Conservation (phyloP, 2,113 vertebrate species). For the Myotis lucifugus region DNA sequence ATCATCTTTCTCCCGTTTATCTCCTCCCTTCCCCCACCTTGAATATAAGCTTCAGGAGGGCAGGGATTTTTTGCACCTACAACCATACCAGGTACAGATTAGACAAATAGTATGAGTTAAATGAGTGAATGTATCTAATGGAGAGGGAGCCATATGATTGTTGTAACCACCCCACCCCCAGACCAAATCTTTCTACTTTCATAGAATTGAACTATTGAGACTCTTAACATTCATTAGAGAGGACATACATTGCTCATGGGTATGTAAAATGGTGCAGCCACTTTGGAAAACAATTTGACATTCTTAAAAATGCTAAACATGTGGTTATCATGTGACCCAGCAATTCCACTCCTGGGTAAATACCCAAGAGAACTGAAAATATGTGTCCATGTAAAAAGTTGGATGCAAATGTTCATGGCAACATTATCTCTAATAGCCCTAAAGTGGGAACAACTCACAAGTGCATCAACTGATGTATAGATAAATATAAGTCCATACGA, state of each 20-base stretch:
- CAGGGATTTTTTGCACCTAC: background rate
- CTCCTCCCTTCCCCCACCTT: background rate
- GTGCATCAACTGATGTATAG: no score
- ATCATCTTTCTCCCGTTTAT: background rate
- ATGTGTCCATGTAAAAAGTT: background rate
- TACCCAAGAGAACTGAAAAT: background rate
- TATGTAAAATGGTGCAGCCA: background rate
- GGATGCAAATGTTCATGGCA: background rate
- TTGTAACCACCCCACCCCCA: rapidly evolving
- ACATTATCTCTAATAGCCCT: background rate
- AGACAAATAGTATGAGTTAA: background rate
- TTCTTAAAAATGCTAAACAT: background rate
- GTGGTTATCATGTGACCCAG: background rate
- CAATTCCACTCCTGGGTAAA: background rate
- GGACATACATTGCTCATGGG: background rate
- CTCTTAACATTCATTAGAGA: background rate
- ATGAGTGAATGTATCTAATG: background rate
- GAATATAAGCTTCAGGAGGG: background rate
- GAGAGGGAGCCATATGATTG: background rate
- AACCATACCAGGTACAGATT: background rate
- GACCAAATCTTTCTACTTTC: background rate
- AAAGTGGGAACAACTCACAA: background rate
- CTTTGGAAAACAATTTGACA: background rate
- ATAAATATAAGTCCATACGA: no score
- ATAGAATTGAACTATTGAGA: background rate